A percentile compares a stretch with the other conserved stretches of the same genome.
These are phyloP conservation scores for Callipepla squamata DNA, from an alignment of 2,113 vertebrate genomes.

Conservation along the genomic window DNA sequence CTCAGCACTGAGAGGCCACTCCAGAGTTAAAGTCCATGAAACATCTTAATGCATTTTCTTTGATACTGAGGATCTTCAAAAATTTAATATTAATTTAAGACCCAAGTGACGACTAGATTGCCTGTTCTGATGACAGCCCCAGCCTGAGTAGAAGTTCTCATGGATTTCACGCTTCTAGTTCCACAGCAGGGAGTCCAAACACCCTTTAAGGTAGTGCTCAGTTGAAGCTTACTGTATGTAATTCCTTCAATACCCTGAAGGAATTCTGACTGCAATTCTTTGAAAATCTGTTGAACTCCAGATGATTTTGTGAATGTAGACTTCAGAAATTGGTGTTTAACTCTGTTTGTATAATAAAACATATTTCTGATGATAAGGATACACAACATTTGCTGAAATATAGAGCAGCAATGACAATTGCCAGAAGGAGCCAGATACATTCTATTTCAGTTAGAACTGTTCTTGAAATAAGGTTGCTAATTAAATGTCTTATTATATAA, in stretches of 20 bases:
- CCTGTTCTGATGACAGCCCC: not conserved
- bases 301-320: not conserved
- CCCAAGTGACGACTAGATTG: not conserved
- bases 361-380: not conserved
- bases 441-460: not conserved
- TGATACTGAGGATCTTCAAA: not conserved
- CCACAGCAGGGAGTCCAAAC: not conserved
- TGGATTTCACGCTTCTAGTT: not conserved
- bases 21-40: not conserved
- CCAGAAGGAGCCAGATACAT: not conserved
- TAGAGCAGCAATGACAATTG: not conserved
- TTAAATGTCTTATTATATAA: not conserved
- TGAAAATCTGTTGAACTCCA: not conserved
- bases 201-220: fast-evolving
- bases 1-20: not conserved
- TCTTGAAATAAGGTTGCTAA: not conserved
- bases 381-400: not conserved
- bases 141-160: not conserved
- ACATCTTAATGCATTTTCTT: not conserved
- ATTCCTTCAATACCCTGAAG: not conserved
- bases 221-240: not conserved
- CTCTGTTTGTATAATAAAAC: not conserved
- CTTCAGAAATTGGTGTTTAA: not conserved
- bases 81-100: not conserved
- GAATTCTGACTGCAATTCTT: not conserved